A percentile compares a stretch with the other conserved stretches of the same genome.
These are phyloP conservation scores for Cosmopolites sordidus DNA, from an alignment of 2,888 invertebrate species.

Conservation along the genomic window DNA sequence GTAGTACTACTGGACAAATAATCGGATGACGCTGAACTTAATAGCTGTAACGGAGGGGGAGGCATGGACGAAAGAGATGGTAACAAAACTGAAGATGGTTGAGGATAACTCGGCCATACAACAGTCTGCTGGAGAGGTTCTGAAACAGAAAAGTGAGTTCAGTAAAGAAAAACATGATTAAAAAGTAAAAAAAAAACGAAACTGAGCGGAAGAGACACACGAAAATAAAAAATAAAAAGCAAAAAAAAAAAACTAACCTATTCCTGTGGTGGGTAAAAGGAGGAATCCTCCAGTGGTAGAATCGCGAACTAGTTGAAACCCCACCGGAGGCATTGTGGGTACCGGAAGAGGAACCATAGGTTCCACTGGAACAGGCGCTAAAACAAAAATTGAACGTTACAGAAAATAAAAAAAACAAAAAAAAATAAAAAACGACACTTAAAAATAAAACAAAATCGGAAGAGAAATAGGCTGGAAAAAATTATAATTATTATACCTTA, in stretches of 20 bases:
- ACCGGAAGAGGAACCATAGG: constrained; percentile 66
- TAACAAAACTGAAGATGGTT: constrained; percentile 49
- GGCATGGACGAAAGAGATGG: constrained; percentile 54
- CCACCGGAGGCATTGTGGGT: constrained; percentile 65
- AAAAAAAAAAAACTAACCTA: constrained; percentile 54
- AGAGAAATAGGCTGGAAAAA: no score
- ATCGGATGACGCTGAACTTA: constrained; percentile 51
- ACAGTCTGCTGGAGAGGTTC: constrained; percentile 69
- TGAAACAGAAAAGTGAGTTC: constrained; percentile 35
- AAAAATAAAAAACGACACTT: constrained; percentile 10
- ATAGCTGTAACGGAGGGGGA: constrained; percentile 61
- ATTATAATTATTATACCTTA: no score
- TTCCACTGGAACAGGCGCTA: constrained; percentile 70
- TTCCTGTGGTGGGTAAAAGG: constrained; percentile 62
- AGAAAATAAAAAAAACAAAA: constrained; percentile 26
- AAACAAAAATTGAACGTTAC: constrained; percentile 41
- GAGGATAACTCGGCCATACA: constrained; percentile 68
- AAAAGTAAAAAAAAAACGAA: not conserved
- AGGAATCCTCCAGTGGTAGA: constrained; percentile 79
- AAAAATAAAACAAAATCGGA: no score
- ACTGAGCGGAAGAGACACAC: not conserved
- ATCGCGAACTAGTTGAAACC: constrained; percentile 82
- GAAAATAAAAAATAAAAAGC: not conserved
- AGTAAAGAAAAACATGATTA: not conserved
- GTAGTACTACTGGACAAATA: constrained; percentile 59